These are phyloP conservation scores for zebrafish (Danio rerio) DNA, from an alignment of 2,113 vertebrate species.

Conservation along the genomic window GRCz12tu NC_133192.1:21063001-21063500, in stretches of 20 bases:
- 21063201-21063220: conserved; percentile 38
- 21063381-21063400: conserved; percentile 49
- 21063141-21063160: not conserved
- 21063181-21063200: conserved; percentile 16
- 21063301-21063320: conserved; percentile 47
- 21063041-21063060: conserved; percentile 21
- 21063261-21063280: conserved; percentile 44
- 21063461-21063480: conserved; percentile 71
- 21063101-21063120: not conserved
- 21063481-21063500: conserved; percentile 78
- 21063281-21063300: conserved; percentile 51
- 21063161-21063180: not conserved
- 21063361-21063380: conserved; percentile 36
- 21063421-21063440: conserved; percentile 45
- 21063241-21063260: conserved; percentile 57
- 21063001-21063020: not conserved
- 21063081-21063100: conserved; percentile 35
- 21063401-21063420: conserved; percentile 44
- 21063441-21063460: conserved; percentile 63
- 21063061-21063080: conserved; percentile 6
- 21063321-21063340: conserved; percentile 35
- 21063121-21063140: not conserved
- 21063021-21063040: not conserved
- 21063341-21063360: conserved; percentile 37
- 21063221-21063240: conserved; percentile 45